These are phyloP conservation scores for Bos taurus DNA, from an alignment of 2,113 vertebrate genomes.

Conservation along the genomic window DNA sequence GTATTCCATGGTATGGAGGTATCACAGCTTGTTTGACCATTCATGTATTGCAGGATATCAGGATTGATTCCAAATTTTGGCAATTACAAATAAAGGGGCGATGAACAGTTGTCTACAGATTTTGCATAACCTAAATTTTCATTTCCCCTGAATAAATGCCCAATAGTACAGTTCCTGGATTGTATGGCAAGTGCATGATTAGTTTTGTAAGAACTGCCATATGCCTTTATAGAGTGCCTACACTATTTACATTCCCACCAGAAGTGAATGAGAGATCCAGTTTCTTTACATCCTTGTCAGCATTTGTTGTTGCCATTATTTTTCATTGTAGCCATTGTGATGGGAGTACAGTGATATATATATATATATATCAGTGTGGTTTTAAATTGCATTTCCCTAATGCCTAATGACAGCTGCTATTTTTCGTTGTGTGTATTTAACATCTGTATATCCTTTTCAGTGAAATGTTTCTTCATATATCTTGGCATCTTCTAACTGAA, in stretches of 20 bases:
- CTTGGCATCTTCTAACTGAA: background rate
- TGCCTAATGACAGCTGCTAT: background rate
- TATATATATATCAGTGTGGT: background rate
- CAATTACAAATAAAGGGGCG: too few relatives aligned
- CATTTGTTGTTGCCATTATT: background rate
- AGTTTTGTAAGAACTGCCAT: background rate
- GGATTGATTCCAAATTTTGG: too few relatives aligned
- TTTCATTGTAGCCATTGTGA: background rate
- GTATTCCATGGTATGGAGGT: too few relatives aligned
- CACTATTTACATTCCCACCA: background rate
- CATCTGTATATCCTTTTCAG: background rate
- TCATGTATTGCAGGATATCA: too few relatives aligned
- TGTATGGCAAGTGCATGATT: background rate
- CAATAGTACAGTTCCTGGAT: background rate
- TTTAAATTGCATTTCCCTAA: constrained; percentile 14
- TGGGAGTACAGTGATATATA: background rate
- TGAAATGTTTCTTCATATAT: background rate
- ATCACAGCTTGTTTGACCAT: too few relatives aligned
- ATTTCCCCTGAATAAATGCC: background rate
- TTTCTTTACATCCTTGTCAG: background rate
- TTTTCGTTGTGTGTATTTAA: background rate
- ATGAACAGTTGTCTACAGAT: too few relatives aligned
- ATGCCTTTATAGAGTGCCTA: background rate
- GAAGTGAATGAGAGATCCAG: background rate
- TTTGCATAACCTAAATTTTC: too few relatives aligned